phyloP scores from a whole-genome alignment of 2,113 vertebrate genomes.

The Pionites leucogaster region DNA sequence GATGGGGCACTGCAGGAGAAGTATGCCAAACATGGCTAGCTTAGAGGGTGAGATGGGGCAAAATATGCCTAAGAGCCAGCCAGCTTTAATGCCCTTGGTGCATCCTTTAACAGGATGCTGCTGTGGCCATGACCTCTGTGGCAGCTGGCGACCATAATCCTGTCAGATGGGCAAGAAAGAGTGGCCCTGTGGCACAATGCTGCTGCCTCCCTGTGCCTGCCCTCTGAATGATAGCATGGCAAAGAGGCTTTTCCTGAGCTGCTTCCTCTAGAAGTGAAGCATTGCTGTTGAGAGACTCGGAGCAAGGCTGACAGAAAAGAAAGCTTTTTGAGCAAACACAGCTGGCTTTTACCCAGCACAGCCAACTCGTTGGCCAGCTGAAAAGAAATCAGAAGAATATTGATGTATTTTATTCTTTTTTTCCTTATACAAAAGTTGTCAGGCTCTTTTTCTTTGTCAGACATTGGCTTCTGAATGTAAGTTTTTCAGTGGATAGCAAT shows the following conservation, averaged over 20 bases:
- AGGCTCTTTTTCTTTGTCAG: constrained; percentile 3
- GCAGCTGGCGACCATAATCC: background rate
- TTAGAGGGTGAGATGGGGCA: background rate
- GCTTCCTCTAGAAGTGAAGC: background rate
- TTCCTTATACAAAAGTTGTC: background rate
- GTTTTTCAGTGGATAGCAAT: background rate
- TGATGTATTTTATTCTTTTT: background rate
- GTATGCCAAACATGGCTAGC: background rate
- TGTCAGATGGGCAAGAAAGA: background rate
- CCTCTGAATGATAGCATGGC: rapidly evolving
- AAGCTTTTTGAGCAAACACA: constrained; percentile 36
- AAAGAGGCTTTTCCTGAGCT: rapidly evolving
- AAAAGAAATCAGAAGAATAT: constrained; percentile 60
- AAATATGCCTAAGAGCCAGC: rapidly evolving
- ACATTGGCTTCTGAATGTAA: background rate
- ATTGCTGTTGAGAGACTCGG: background rate
- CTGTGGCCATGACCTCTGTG: background rate
- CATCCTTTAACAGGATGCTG: background rate
- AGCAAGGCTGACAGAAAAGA: background rate
- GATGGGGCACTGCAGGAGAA: background rate
- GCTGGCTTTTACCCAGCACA: constrained; percentile 37
- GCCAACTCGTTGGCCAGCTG: constrained; percentile 37
- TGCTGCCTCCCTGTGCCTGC: background rate
- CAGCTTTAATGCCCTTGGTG: background rate
- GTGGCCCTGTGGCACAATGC: background rate